Conservation (phyloP, 2,888 invertebrate genomes). For the Autographa gamma region DNA sequence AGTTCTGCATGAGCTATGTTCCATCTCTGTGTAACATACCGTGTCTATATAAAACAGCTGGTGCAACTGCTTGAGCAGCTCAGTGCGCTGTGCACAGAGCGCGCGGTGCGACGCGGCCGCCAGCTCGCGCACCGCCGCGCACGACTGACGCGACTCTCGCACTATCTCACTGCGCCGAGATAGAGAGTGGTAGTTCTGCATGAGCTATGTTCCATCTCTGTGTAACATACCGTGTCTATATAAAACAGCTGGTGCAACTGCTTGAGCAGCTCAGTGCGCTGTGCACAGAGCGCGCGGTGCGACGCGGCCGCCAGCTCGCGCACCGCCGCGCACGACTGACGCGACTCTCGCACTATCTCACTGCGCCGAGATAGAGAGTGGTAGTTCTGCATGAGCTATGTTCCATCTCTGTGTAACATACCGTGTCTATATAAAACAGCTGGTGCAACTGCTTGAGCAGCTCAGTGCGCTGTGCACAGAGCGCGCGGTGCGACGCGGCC, state of each 20-base stretch:
- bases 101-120: constrained; percentile 91
- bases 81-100: constrained; percentile 90
- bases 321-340: constrained; percentile 89
- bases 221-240: constrained; percentile 64
- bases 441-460: too few relatives aligned
- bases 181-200: constrained; percentile 91
- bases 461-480: too few relatives aligned
- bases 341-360: constrained; percentile 90
- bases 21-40: background rate
- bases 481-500: too few relatives aligned
- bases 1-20: constrained; percentile 89
- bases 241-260: constrained; percentile 70
- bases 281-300: constrained; percentile 90
- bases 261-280: constrained; percentile 91
- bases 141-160: constrained; percentile 89
- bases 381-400: constrained; percentile 91
- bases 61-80: constrained; percentile 88
- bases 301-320: constrained; percentile 91
- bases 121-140: constrained; percentile 90
- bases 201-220: constrained; percentile 72
- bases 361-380: constrained; percentile 91
- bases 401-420: too few relatives aligned
- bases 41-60: constrained; percentile 73
- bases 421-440: too few relatives aligned
- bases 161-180: constrained; percentile 91